phyloP scores from a whole-genome alignment of 2,113 vertebrate genomes.

The Rallus limicola region DNA sequence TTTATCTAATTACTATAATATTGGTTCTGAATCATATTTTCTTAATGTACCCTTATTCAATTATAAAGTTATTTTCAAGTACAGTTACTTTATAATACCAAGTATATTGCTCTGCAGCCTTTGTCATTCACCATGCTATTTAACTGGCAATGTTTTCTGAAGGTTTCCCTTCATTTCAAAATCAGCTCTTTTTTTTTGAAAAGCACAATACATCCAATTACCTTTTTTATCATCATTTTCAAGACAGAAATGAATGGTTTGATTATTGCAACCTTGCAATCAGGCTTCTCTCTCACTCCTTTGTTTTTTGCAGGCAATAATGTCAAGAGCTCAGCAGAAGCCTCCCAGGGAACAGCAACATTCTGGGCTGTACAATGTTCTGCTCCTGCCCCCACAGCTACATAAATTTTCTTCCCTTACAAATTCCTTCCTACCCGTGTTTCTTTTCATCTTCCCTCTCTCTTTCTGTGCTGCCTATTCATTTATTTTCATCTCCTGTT shows the following conservation, averaged over 20 bases:
- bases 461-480: slow-evolving; percentile 1
- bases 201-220: slow-evolving; percentile 47
- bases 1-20: slow-evolving; percentile 84
- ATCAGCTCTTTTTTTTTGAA: not conserved
- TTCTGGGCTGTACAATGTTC: not conserved
- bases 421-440: not conserved
- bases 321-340: slow-evolving; percentile 10
- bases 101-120: slow-evolving; percentile 61
- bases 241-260: slow-evolving; percentile 21
- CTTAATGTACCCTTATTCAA: slow-evolving; percentile 80
- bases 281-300: not conserved
- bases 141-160: slow-evolving; percentile 52
- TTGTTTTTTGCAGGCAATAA: slow-evolving; percentile 2
- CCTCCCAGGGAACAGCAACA: not conserved
- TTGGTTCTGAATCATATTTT: slow-evolving; percentile 82
- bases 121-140: slow-evolving; percentile 56
- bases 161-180: slow-evolving; percentile 50
- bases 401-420: not conserved
- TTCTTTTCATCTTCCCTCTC: slow-evolving; percentile 30
- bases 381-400: not conserved
- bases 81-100: slow-evolving; percentile 76
- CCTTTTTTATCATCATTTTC: slow-evolving; percentile 22
- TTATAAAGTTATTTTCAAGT: slow-evolving; percentile 84
- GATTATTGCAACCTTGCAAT: slow-evolving; percentile 22
- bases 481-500: slow-evolving; percentile 26